A percentile compares a stretch with the other conserved stretches of the same genome.
Evolutionary conservation across 2,888 invertebrate genomes (phyloP).

Genomic region (Auanema sp.): DNA sequence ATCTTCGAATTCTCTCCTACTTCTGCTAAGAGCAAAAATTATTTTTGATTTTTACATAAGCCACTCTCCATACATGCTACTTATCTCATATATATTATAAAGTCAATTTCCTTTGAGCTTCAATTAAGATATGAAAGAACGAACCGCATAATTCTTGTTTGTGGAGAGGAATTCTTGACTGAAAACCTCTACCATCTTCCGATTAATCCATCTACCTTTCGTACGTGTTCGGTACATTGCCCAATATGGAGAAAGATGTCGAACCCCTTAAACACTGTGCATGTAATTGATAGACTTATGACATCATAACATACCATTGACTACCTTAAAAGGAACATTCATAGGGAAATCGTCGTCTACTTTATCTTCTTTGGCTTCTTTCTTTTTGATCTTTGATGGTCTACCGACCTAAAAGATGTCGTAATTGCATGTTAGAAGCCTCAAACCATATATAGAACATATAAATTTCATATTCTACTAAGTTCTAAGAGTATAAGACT

Average conservation of each 20-base stretch:
- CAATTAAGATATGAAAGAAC: conserved; percentile 11
- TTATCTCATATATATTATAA: conserved; percentile 1
- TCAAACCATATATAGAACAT: not conserved
- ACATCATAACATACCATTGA: conserved; percentile 35
- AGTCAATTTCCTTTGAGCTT: not conserved
- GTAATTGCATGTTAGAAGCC: not conserved
- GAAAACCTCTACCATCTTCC: conserved; percentile 56
- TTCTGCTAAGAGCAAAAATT: not conserved
- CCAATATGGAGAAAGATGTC: conserved; percentile 61
- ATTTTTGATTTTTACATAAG: too few species aligned
- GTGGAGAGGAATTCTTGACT: conserved; percentile 52
- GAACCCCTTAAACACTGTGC: conserved; percentile 39
- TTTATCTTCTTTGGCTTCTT: conserved; percentile 21
- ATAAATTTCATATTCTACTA: not conserved
- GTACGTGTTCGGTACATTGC: conserved; percentile 47
- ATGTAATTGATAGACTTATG: not conserved
- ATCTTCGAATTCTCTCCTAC: conserved; percentile 11
- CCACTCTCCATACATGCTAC: not conserved
- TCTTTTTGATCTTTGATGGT: conserved; percentile 14
- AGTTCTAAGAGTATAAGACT: not conserved
- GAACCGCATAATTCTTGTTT: conserved; percentile 55
- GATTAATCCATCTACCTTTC: conserved; percentile 56
- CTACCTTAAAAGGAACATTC: conserved; percentile 45
- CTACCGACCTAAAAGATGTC: not conserved
- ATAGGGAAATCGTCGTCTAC: conserved; percentile 42